A percentile compares a stretch with the other conserved stretches of the same genome.
Evolutionary conservation across 2,797 vertebrate genomes (phyloP).

Genomic region (Micromesistius poutassou): DNA sequence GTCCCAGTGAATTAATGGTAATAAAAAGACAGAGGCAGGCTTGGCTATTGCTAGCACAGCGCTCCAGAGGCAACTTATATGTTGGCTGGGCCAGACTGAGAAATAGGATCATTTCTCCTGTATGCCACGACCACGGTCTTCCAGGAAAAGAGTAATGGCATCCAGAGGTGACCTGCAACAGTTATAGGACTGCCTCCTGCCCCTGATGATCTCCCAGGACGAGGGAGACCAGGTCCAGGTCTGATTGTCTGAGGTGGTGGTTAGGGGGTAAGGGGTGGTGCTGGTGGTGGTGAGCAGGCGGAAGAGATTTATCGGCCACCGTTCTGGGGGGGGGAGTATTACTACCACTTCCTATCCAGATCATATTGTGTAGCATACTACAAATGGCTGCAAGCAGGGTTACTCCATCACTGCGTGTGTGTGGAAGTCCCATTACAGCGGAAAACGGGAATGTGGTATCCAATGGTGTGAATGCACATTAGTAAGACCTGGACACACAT

Average conservation of each 20-base stretch:
- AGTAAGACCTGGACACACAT: slow-evolving; percentile 19
- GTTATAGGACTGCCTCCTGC: slow-evolving; percentile 51
- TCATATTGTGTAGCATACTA: slow-evolving; percentile 41
- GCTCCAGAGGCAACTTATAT: slow-evolving; percentile 55
- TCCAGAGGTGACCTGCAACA: slow-evolving; percentile 47
- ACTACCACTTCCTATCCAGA: slow-evolving; percentile 57
- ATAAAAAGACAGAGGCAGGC: slow-evolving; percentile 51
- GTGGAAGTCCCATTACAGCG: background rate
- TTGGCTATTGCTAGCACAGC: slow-evolving; percentile 30
- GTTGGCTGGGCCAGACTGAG: slow-evolving; percentile 38
- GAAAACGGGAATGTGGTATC: background rate
- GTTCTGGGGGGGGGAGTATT: slow-evolving; percentile 59
- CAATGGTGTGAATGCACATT: background rate
- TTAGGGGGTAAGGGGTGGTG: background rate
- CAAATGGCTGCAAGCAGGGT: slow-evolving; percentile 39
- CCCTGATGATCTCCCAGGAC: slow-evolving; percentile 29
- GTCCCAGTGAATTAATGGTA: slow-evolving; percentile 48
- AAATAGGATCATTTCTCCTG: slow-evolving; percentile 56
- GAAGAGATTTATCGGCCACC: slow-evolving; percentile 58
- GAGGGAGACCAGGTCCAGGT: slow-evolving; percentile 7
- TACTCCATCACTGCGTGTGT: slow-evolving; percentile 35
- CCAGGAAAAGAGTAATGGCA: slow-evolving; percentile 57
- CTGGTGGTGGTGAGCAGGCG: slow-evolving; percentile 33
- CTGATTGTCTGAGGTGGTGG: slow-evolving; percentile 41
- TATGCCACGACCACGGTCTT: slow-evolving; percentile 50